These are phyloP conservation scores for Xanthia icteritia DNA, from an alignment of 2,888 invertebrate species.

Conservation along the genomic window DNA sequence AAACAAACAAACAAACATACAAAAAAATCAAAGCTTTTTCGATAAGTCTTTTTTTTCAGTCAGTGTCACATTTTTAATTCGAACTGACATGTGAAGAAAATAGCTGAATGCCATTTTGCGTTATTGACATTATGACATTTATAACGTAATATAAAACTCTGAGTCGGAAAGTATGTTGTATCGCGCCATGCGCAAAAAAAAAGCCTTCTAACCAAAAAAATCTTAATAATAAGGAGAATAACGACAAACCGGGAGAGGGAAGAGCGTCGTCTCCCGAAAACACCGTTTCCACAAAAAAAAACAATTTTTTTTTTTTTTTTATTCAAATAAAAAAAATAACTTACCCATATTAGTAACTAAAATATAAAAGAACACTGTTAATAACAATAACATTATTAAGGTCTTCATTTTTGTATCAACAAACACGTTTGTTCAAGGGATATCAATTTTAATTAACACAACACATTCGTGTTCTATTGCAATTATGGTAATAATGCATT, in stretches of 20 bases:
- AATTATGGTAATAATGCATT: background rate
- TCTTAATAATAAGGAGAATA: background rate
- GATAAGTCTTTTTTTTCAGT: too few species aligned
- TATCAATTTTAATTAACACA: background rate
- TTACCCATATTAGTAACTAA: conserved; percentile 37
- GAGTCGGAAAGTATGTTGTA: background rate
- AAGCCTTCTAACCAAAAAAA: background rate
- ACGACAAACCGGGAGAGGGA: background rate
- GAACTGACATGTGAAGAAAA: too few species aligned
- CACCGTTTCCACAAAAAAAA: background rate
- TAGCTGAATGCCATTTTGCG: background rate
- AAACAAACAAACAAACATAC: too few species aligned
- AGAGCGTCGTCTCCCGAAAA: background rate
- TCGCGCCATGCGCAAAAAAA: background rate
- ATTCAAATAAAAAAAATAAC: background rate
- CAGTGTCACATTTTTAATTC: too few species aligned
- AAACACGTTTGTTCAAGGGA: background rate
- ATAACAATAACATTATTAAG: conserved; percentile 17
- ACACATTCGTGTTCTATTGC: background rate
- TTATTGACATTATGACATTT: background rate
- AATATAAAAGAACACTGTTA: conserved; percentile 28
- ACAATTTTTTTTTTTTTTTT: too few species aligned
- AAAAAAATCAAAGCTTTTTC: too few species aligned
- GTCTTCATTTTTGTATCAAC: conserved; percentile 24
- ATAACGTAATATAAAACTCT: background rate